Conservation (phyloP, 2,113 vertebrate species). For the Myotis yumanensis region DNA sequence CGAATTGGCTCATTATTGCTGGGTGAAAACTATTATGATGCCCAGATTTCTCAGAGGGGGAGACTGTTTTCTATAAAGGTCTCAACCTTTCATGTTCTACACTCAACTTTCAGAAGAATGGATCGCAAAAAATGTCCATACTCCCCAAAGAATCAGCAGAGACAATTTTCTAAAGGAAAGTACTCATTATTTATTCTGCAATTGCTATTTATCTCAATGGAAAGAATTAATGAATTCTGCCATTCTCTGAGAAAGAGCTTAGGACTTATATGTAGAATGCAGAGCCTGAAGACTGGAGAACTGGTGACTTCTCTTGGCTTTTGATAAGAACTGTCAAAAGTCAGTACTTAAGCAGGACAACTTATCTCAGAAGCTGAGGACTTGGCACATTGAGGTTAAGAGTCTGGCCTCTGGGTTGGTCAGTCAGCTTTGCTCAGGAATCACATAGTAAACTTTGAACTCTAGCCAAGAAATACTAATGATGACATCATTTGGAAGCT, state of each 20-base stretch:
- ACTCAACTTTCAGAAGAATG: slow-evolving; percentile 49
- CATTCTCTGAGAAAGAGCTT: not conserved
- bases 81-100: slow-evolving; percentile 48
- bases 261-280: not conserved
- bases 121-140: slow-evolving; percentile 47
- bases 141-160: slow-evolving; percentile 40
- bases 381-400: not conserved
- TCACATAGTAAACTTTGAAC: not conserved
- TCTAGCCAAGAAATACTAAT: not conserved
- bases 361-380: not conserved
- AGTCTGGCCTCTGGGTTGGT: not conserved
- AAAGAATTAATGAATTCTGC: not conserved
- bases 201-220: not conserved
- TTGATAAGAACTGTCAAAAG: not conserved
- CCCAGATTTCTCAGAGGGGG: not conserved
- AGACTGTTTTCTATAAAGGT: not conserved
- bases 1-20: slow-evolving; percentile 60
- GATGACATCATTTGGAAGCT: not conserved
- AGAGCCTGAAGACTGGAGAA: not conserved
- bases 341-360: not conserved
- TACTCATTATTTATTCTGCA: not conserved
- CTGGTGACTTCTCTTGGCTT: not conserved
- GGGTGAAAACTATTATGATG: slow-evolving; percentile 54
- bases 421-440: not conserved
- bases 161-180: not conserved